Evolutionary conservation across 2,888 invertebrate genomes (phyloP), one percentile per base, ranked within the genome.

Genomic region (Agonum fuliginosum): DNA sequence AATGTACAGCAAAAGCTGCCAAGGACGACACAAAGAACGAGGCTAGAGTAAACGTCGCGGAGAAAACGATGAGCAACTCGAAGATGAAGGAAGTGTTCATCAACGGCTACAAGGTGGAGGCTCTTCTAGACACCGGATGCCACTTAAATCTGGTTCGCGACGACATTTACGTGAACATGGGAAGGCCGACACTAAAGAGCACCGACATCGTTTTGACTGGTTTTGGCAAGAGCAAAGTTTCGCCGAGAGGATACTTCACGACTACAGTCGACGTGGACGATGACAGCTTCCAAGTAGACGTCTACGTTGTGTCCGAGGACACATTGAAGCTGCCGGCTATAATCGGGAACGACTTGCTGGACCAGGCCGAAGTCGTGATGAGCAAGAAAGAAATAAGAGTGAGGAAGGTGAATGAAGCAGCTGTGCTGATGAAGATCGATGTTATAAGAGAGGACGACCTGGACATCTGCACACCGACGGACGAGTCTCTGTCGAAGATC

Each of bases 1-100:
- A 78, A 14, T 65, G 51, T 22, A 65, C 79, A 48, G 37, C 30
- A 6, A 69, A 69, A 12, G 34, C 51, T n/a, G 54, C 8, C 4
- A 27, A 51, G 1, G 34, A 1, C 37, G 17, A 4, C 8, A 43
- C 2, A 14, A 43, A 43, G n/a, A n/a, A n/a, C n/a, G n/a, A n/a
- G n/a, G 2, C 43, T 14, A 17, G 6, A 10, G 43, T 43, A n/a
- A 17, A 43, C n/a, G 17, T 12, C 4, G 17, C 43, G 2, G 6
- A 2, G 2, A 6, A 43, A 12, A 5, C 17, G 14, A 5, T 17
- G 17, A 6, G n/a, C 14, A 12, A 17, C n/a, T 5, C 1, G 6
- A 58, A 27, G 58, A 58, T 24, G 8, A 22, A 8, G 5, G 14
- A 22, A 27, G 10, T 58, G 3, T 3, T 27, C n/a, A 20, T 58